phyloP scores from a whole-genome alignment of 2,888 invertebrate genomes.

The Pocota personata region DNA sequence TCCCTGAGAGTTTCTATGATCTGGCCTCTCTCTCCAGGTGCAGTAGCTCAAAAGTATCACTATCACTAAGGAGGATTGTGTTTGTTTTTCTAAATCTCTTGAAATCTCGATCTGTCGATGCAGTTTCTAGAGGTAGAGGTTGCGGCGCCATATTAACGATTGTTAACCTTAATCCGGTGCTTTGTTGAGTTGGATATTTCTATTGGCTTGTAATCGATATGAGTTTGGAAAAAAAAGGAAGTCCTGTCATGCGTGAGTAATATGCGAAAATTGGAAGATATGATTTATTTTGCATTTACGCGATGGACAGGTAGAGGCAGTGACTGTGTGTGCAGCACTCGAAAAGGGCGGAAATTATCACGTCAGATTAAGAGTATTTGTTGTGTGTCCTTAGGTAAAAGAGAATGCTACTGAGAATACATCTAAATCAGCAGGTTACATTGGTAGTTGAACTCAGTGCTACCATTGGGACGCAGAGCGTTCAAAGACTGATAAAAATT shows the following conservation, averaged over 20 bases:
- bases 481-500: too few relatives aligned
- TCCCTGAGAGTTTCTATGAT: slow-evolving; percentile 26
- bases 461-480: too few relatives aligned
- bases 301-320: background rate
- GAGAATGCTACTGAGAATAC: background rate
- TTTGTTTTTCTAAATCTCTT: slow-evolving; percentile 5
- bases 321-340: slow-evolving; percentile 1
- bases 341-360: slow-evolving; percentile 38
- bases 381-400: background rate
- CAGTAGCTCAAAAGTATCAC: slow-evolving; percentile 60
- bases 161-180: slow-evolving; percentile 68
- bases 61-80: slow-evolving; percentile 30
- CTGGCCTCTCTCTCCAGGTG: slow-evolving; percentile 46
- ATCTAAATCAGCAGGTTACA: too few relatives aligned
- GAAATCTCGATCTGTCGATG: background rate
- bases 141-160: slow-evolving; percentile 66
- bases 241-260: slow-evolving; percentile 37
- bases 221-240: slow-evolving; percentile 11
- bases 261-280: slow-evolving; percentile 53
- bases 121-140: slow-evolving; percentile 12
- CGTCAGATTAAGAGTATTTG: slow-evolving; percentile 12
- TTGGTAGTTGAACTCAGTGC: too few relatives aligned
- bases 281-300: slow-evolving; percentile 39
- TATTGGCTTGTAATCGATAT: slow-evolving; percentile 68
- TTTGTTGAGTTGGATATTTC: slow-evolving; percentile 53